These are phyloP conservation scores for Drosophila littoralis DNA, from an alignment of 1,140 invertebrate genomes.

Conservation along the genomic window DNA sequence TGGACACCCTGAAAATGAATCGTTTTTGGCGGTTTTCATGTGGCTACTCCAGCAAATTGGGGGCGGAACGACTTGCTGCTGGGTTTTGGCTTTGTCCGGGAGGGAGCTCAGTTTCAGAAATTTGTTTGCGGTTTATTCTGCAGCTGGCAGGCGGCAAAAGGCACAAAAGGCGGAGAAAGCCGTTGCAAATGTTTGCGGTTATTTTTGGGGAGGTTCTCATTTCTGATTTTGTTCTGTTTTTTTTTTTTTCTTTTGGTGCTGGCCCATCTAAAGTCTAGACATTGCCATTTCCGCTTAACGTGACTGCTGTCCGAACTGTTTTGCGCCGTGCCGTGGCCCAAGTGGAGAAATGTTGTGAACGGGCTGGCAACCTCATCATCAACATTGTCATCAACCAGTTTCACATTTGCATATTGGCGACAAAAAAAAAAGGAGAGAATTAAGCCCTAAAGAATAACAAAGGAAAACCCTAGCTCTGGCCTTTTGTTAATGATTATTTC, in stretches of 20 bases:
- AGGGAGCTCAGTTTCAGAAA: conserved; percentile 38
- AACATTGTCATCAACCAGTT: conserved; percentile 50
- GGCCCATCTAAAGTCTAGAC: conserved; percentile 71
- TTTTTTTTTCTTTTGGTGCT: conserved; percentile 18
- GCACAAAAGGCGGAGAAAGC: conserved; percentile 27
- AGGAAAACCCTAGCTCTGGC: background rate
- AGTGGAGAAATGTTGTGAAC: conserved; percentile 19
- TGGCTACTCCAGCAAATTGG: conserved; percentile 2
- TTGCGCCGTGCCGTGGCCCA: background rate
- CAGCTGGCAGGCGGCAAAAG: conserved; percentile 13
- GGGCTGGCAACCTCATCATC: conserved; percentile 46
- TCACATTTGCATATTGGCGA: conserved; percentile 66
- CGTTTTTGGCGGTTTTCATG: conserved; percentile 48
- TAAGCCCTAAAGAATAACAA: conserved; percentile 5
- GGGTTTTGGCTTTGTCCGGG: conserved; percentile 2
- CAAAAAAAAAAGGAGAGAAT: conserved; percentile 25
- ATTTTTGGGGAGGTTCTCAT: conserved; percentile 5
- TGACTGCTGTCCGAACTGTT: conserved; percentile 56
- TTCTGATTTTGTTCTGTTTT: background rate
- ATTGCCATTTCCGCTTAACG: conserved; percentile 81
- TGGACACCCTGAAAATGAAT: conserved; percentile 38
- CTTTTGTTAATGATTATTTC: conserved; percentile 16
- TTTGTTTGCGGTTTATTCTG: conserved; percentile 37
- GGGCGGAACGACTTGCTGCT: background rate
- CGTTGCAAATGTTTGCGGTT: conserved; percentile 68